Evolutionary conservation across 2,888 invertebrate genomes (phyloP).

Genomic region (Anticlea derivata): DNA sequence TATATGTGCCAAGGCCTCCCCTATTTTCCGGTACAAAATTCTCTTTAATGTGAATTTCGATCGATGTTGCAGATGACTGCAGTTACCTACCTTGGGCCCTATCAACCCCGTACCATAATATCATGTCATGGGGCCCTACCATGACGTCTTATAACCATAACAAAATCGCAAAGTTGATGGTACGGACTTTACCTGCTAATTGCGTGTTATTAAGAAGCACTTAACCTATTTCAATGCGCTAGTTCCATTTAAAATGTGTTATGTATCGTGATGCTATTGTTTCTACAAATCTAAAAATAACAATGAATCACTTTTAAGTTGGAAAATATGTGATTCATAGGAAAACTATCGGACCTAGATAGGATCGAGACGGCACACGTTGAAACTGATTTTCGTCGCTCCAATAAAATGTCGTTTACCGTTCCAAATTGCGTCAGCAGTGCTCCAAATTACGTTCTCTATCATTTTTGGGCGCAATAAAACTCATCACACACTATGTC

Average conservation of each 20-base stretch:
- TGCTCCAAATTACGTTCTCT: conserved; percentile 44
- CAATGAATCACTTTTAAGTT: conserved; percentile 31
- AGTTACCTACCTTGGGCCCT: conserved; percentile 30
- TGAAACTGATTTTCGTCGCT: conserved; percentile 14
- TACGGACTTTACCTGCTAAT: conserved; percentile 59
- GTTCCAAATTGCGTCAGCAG: conserved; percentile 46
- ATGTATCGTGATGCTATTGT: conserved; percentile 48
- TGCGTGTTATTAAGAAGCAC: conserved; percentile 76
- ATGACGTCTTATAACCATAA: too few relatives aligned
- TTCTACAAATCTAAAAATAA: conserved; percentile 51
- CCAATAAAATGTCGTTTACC: conserved; percentile 25
- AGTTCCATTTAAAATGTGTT: conserved; percentile 58
- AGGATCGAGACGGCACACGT: background rate
- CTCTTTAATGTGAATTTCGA: conserved; percentile 42
- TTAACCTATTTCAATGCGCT: conserved; percentile 76
- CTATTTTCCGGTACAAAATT: conserved; percentile 58
- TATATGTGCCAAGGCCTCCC: conserved; percentile 71
- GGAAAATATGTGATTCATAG: conserved; percentile 35
- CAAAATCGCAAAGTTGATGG: too few relatives aligned
- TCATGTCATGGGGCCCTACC: too few relatives aligned
- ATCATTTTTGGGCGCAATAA: conserved; percentile 47
- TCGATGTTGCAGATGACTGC: conserved; percentile 41
- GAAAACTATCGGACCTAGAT: conserved; percentile 28
- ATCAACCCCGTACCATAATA: too few relatives aligned
- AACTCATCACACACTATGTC: conserved; percentile 52